phyloP scores from a whole-genome alignment of 2,888 invertebrate genomes.

The Caradrina kadenii region DNA sequence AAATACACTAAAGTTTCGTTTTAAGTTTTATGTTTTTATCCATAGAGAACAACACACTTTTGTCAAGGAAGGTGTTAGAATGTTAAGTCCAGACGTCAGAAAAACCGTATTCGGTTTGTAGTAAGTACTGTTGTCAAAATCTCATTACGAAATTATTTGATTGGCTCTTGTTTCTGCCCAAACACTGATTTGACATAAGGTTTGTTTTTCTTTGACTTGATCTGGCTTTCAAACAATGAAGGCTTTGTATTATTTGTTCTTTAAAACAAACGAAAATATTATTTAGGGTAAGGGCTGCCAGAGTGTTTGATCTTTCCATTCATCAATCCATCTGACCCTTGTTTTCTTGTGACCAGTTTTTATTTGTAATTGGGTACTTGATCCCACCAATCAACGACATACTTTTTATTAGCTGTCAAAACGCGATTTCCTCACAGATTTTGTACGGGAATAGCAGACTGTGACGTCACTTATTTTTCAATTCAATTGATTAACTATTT shows the following conservation, averaged over 20 bases:
- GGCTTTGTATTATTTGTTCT: background rate
- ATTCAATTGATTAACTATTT: too few species aligned
- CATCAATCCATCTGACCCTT: background rate
- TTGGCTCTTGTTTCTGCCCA: background rate
- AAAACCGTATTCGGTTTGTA: background rate
- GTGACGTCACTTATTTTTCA: too few species aligned
- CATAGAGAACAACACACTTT: background rate
- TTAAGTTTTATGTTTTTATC: constrained; percentile 31
- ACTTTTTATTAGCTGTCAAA: too few species aligned
- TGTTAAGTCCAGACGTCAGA: constrained; percentile 50
- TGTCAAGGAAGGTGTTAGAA: constrained; percentile 38
- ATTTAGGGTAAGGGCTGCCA: background rate
- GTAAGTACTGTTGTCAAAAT: background rate
- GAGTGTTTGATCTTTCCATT: background rate
- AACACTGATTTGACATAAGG: background rate
- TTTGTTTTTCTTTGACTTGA: background rate
- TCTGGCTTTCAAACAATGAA: background rate
- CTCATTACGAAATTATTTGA: background rate
- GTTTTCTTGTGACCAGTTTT: background rate
- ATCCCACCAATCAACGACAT: too few species aligned
- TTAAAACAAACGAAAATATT: background rate
- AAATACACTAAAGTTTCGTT: constrained; percentile 37
- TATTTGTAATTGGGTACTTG: too few species aligned
- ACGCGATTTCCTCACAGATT: too few species aligned
- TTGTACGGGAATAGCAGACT: too few species aligned